Evolutionary conservation across 2,113 vertebrate species (phyloP).

Genomic region (Xenopus laevis): DNA sequence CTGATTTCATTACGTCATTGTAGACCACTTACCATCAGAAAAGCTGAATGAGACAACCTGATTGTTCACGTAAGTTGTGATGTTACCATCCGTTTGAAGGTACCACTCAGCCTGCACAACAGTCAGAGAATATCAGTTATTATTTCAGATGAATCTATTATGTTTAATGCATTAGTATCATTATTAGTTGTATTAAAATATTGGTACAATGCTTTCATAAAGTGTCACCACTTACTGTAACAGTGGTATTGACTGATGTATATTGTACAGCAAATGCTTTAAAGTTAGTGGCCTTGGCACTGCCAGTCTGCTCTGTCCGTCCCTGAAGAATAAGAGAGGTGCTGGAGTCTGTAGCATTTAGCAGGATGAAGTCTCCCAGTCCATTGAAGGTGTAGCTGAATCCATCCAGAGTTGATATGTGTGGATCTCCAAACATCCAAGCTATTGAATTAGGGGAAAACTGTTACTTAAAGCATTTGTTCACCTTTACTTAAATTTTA

Average conservation of each 20-base stretch:
- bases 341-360: constrained; percentile 24
- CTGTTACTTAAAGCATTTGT: too few species aligned
- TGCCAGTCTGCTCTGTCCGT: constrained; percentile 49
- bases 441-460: constrained; percentile 26
- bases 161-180: too few species aligned
- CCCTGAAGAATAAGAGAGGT: constrained; percentile 55
- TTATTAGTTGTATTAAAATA: too few species aligned
- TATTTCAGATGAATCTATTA: background rate
- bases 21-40: constrained; percentile 38
- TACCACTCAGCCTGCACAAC: constrained; percentile 50
- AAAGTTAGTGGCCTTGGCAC: constrained; percentile 54
- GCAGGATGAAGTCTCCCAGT: constrained; percentile 55
- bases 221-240: constrained; percentile 45
- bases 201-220: too few species aligned
- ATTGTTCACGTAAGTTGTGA: constrained; percentile 35
- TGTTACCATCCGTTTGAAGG: constrained; percentile 37
- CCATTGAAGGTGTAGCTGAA: constrained; percentile 59
- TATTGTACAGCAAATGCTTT: constrained; percentile 55
- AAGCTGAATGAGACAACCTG: constrained; percentile 34
- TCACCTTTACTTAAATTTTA: too few species aligned
- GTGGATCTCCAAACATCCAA: constrained; percentile 55
- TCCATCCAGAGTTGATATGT: constrained; percentile 57
- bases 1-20: too few species aligned
- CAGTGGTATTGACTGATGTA: constrained; percentile 2
- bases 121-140: background rate